Base-by-base conservation (phyloP, 2,888 invertebrate species). In the Eurois occulta region DNA sequence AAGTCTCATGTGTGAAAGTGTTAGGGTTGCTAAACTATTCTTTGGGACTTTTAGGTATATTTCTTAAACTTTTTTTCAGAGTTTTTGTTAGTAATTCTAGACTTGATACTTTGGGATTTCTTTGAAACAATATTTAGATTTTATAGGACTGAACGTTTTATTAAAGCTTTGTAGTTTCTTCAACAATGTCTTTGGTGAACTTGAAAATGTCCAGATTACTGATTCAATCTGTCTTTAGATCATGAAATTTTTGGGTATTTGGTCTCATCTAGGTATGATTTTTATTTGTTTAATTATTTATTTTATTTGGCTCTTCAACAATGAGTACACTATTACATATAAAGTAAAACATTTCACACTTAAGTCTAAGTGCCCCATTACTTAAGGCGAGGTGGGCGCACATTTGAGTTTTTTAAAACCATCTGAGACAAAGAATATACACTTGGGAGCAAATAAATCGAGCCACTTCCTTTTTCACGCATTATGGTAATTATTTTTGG, bases 21-120 rank as follows among this genome's bases (percentile, higher is more conserved):
- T 77, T 64, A 71, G 65, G 66, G 10, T 35, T 66, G 28, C 67
- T 52, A 48, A 83, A 84, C 68, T 84, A 72, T 58, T 74, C 48
- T 80, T 75, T 75, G 72, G 43, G 38, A 64, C 62, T 60, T 67
- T 86, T 32, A 64, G 62, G 74, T 48, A 16, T 66, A 41, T 68
- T 66, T n/a, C 41, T 52, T 16, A 28, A 66, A 62, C 21, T n/a
- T 46, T 41, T 32, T 58, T 8, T 43, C 21, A 1, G 1, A 32
- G 2, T 38, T 58, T 79, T 48, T 32, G 1, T 38, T 24, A 11
- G 35, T 41, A 7, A n/a, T 66, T 24, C 60, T 67, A 71, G 46
- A 67, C 55, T 71, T 71, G 5, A 46, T 64, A 67, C 55, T 55
- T 67, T 48, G 46, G 28, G 21, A 7, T 43, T 71, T 66, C 48